These are phyloP conservation scores for Urophycis tenuis DNA, from an alignment of 2,797 vertebrate genomes.

Conservation along the genomic window DNA sequence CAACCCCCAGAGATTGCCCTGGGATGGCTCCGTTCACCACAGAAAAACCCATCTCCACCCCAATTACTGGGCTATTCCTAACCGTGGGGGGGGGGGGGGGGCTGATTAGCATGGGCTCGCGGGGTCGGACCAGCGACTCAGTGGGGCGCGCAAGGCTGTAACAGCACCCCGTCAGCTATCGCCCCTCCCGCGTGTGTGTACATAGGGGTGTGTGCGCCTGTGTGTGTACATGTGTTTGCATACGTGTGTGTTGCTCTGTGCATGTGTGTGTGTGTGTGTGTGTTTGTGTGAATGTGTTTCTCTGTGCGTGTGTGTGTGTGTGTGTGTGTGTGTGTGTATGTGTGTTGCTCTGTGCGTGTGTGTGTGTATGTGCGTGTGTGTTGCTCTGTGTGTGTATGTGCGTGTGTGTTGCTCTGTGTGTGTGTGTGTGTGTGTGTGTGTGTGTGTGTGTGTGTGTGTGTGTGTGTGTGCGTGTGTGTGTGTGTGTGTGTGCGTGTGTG, in stretches of 20 bases:
- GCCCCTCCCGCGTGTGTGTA: neutral
- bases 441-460: neutral
- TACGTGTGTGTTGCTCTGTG: too few relatives aligned
- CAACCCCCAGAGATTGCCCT: neutral
- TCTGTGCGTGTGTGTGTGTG: neutral
- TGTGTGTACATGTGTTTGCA: too few relatives aligned
- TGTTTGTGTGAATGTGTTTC: too few relatives aligned
- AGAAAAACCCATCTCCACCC: constrained; percentile 30
- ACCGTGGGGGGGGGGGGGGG: neutral
- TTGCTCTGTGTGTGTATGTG: too few relatives aligned
- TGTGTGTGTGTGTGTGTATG: neutral
- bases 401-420: neutral
- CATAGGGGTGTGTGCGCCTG: too few relatives aligned
- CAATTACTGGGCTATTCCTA: constrained; percentile 38
- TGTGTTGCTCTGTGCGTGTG: neutral
- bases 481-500: neutral
- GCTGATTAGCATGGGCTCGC: constrained; percentile 21
- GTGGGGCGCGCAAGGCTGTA: constrained; percentile 14
- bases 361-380: neutral
- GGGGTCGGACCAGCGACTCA: constrained; percentile 19
- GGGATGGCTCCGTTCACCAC: constrained; percentile 1
- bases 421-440: neutral
- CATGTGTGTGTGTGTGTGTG: too few relatives aligned
- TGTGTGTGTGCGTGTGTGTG: neutral
- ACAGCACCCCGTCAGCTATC: too few relatives aligned